These are phyloP conservation scores for Prosapia bicincta DNA, from an alignment of 2,888 invertebrate species.

Conservation along the genomic window DNA sequence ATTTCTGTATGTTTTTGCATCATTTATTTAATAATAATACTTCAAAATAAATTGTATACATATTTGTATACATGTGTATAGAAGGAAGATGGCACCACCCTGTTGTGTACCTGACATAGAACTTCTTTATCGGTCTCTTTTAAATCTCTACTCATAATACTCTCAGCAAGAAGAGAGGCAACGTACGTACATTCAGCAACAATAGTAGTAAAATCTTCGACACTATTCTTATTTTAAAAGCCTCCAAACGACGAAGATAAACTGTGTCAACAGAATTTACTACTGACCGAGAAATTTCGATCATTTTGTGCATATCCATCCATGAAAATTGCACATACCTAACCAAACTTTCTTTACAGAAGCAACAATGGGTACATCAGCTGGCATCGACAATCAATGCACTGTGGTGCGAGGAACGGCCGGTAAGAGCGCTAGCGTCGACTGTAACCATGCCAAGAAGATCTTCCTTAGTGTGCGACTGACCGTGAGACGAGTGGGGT, in stretches of 20 bases:
- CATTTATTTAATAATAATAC: too few relatives aligned
- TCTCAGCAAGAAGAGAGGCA: too few relatives aligned
- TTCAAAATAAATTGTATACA: too few relatives aligned
- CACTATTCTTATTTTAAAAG: too few relatives aligned
- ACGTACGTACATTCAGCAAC: too few relatives aligned
- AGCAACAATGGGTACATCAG: neutral
- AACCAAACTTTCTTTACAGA: neutral
- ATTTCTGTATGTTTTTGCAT: too few relatives aligned
- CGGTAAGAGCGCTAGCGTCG: neutral
- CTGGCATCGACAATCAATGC: neutral
- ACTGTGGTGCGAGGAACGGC: neutral
- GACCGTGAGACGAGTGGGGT: neutral
- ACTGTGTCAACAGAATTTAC: neutral
- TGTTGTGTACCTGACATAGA: too few relatives aligned
- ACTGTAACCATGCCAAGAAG: neutral
- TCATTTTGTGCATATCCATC: neutral
- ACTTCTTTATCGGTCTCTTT: too few relatives aligned
- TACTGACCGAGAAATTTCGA: neutral
- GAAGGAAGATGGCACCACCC: too few relatives aligned
- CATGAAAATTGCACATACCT: neutral
- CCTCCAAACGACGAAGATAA: neutral
- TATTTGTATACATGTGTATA: too few relatives aligned
- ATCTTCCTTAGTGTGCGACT: neutral
- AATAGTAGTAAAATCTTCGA: too few relatives aligned
- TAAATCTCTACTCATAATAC: too few relatives aligned